Evolutionary conservation across 2,888 invertebrate genomes (phyloP).

Genomic region (Campoletis raptor): DNA sequence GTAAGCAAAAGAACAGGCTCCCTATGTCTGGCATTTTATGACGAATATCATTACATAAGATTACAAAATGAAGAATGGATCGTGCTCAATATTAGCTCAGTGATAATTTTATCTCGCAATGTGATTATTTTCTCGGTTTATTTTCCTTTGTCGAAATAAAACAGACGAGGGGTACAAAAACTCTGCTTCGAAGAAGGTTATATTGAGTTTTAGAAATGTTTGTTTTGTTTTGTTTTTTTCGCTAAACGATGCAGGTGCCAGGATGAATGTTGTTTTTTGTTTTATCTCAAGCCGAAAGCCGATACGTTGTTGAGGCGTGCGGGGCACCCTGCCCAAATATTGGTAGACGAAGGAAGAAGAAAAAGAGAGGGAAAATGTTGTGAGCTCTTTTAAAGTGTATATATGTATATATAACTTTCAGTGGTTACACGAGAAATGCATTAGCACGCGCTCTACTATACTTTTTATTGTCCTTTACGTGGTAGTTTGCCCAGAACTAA

Average conservation of each 20-base stretch:
- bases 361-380: slow-evolving; percentile 48
- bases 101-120: slow-evolving; percentile 5
- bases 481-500: slow-evolving; percentile 46
- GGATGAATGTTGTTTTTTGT: slow-evolving; percentile 62
- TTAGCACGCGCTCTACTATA: slow-evolving; percentile 79
- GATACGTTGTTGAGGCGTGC: slow-evolving; percentile 50
- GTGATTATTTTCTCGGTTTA: slow-evolving; percentile 1
- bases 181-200: background rate
- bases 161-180: slow-evolving; percentile 11
- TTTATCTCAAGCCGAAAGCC: slow-evolving; percentile 60
- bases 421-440: slow-evolving; percentile 80
- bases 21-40: background rate
- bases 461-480: slow-evolving; percentile 77
- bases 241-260: slow-evolving; percentile 51
- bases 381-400: slow-evolving; percentile 15
- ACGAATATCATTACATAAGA: background rate
- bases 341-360: slow-evolving; percentile 65
- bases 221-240: slow-evolving; percentile 19
- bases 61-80: background rate
- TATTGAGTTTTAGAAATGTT: background rate
- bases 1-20: background rate
- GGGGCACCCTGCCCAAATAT: slow-evolving; percentile 77
- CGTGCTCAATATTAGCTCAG: background rate
- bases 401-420: slow-evolving; percentile 57
- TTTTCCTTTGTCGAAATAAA: slow-evolving; percentile 10